These are phyloP conservation scores for Eulemur mongoz DNA, from an alignment of 2,797 vertebrate genomes.

Conservation along the genomic window DNA sequence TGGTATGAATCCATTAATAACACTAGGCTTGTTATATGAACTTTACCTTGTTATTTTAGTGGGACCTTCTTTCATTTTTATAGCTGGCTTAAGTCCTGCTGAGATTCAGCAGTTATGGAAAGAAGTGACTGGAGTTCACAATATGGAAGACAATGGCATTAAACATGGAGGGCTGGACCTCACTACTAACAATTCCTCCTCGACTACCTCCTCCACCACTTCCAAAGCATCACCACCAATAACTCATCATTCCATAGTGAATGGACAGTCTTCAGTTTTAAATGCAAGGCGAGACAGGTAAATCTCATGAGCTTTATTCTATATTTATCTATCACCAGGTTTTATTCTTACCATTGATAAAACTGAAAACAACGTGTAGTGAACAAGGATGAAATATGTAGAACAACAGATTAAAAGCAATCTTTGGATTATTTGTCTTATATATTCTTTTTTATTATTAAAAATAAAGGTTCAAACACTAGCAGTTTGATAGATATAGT, in stretches of 20 bases:
- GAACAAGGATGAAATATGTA: neutral
- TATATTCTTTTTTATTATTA: neutral
- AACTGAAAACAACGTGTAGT: neutral
- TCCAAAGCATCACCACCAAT: constrained; percentile 99
- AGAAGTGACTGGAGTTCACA: constrained; percentile 96
- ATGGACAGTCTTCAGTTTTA: constrained; percentile 97
- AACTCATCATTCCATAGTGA: constrained; percentile 96
- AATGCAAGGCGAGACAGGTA: constrained; percentile 98
- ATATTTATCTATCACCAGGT: constrained; percentile 50
- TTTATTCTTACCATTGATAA: neutral
- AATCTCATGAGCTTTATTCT: constrained; percentile 64
- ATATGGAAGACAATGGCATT: constrained; percentile 97
- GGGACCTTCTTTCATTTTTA: constrained; percentile 84
- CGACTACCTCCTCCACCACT: constrained; percentile 95
- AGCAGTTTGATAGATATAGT: neutral
- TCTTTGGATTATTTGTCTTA: neutral
- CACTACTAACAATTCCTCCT: constrained; percentile 97
- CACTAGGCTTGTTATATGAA: constrained; percentile 77
- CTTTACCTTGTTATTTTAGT: constrained; percentile 82
- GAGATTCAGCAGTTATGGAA: constrained; percentile 99
- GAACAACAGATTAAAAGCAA: neutral
- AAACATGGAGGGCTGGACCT: constrained; percentile 99
- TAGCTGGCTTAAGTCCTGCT: constrained; percentile 97
- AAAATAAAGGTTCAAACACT: neutral
- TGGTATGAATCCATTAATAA: constrained; percentile 81